Base-by-base conservation (phyloP, 30 jellyfish, hydroid and myxozoan genomes). In the Cassiopea xamachana region DNA sequence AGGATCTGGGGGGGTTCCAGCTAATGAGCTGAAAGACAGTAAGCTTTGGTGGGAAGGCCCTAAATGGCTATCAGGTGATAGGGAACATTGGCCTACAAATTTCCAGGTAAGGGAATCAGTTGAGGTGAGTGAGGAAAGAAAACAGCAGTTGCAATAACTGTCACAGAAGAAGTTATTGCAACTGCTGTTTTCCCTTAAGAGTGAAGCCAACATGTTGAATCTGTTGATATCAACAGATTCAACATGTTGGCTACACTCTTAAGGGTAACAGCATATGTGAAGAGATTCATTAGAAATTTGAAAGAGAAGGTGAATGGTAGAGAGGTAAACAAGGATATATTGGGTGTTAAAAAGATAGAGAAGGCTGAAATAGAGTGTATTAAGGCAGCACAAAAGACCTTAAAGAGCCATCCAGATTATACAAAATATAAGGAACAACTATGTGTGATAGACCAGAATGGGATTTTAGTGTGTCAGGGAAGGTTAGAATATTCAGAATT, bases 1-100 rank as follows among this genome's bases (percentile, higher is more conserved):
- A 48, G 96, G 87, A 6, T 88, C 96, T 5, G 80, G 96, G 48
- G 96, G 96, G 46, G 96, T 88, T 39, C 12, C 85, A 9, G 86
- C 80, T 39, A 82, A 87, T 81, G 46, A 77, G 12, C 49, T 88
- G 7, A 58, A 71, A 10, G 55, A 88, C 58, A 88, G 92, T 87
- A 82, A 58, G 69, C 87, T 88, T 15, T 88, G 96, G 96, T 88
- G 96, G 93, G 87, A 88, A 79, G 96, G 96, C 19, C 74, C 74
- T 8, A 8, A 8, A 62, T 62, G 74, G 74, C 74, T 62, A 14
- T 8, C 19, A 8, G 64, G 64, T 51, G 64, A 51, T 51, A 51
- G 64, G 64, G 90, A 59, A 15, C 27, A 62, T 43, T 79, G 93
- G 96, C 92, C 96, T 15, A 88, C 60, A 16, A 76, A 19, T 15